These are phyloP conservation scores for Drosophila mojavensis DNA, from an alignment of 1,140 invertebrate species.

Conservation along the genomic window DNA sequence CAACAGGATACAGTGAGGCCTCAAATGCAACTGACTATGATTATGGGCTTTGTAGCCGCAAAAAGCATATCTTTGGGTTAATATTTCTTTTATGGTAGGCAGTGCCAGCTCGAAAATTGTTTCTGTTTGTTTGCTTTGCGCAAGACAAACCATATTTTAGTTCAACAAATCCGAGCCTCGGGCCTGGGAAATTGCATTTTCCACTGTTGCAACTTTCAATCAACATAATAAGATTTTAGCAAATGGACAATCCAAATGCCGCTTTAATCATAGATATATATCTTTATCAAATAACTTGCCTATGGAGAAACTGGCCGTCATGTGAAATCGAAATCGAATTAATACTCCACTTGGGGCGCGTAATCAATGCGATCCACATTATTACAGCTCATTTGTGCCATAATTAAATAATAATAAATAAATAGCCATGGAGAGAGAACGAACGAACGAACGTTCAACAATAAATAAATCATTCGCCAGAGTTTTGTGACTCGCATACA, in stretches of 20 bases:
- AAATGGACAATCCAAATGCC: not conserved
- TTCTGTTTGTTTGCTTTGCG: conserved; percentile 54
- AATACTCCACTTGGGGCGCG: conserved; percentile 27
- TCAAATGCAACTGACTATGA: conserved; percentile 52
- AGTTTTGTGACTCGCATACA: conserved; percentile 40
- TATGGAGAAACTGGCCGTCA: not conserved
- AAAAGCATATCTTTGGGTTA: conserved; percentile 67
- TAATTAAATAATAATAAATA: conserved; percentile 71
- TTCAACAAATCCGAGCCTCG: too few relatives aligned
- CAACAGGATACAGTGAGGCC: conserved; percentile 59
- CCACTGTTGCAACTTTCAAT: not conserved
- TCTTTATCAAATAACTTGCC: not conserved
- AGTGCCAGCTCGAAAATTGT: conserved; percentile 47
- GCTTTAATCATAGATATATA: not conserved
- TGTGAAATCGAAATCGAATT: conserved; percentile 39
- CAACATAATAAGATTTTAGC: not conserved
- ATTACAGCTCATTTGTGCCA: conserved; percentile 45
- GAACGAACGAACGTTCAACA: not conserved
- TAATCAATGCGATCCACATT: conserved; percentile 34
- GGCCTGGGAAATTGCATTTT: conserved; percentile 4
- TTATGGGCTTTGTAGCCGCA: conserved; percentile 57
- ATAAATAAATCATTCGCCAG: conserved; percentile 62
- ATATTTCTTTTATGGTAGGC: conserved; percentile 62
- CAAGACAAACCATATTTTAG: conserved; percentile 27
- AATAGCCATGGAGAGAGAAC: conserved; percentile 21